Evolutionary conservation across 2,888 invertebrate genomes (phyloP).

Genomic region (Megalurothrips usitatus): DNA sequence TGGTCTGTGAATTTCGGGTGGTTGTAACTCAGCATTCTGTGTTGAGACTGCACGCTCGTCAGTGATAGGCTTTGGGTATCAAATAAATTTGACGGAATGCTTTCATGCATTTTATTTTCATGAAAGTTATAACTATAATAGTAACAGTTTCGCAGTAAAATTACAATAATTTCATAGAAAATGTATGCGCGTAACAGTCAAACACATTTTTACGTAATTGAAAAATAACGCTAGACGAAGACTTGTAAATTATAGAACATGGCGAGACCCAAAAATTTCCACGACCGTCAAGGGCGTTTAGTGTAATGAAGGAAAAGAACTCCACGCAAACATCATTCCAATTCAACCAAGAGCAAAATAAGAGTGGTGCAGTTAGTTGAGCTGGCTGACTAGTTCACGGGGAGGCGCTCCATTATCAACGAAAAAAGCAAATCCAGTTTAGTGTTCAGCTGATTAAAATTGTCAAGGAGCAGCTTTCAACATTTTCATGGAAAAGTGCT

Average conservation of each 20-base stretch:
- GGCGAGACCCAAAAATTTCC: not conserved
- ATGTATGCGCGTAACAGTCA: constrained; percentile 13
- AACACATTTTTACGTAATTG: constrained; percentile 25
- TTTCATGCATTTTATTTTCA: constrained; percentile 21
- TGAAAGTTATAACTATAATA: constrained; percentile 24
- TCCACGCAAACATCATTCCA: not conserved
- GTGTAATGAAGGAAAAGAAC: not conserved
- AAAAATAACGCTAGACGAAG: constrained; percentile 18
- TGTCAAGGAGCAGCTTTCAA: too few relatives aligned
- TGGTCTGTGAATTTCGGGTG: too few relatives aligned
- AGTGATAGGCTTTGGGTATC: not conserved
- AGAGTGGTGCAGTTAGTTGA: not conserved
- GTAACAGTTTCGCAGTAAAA: constrained; percentile 24
- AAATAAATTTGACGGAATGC: not conserved
- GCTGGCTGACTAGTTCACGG: not conserved
- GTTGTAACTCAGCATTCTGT: too few relatives aligned
- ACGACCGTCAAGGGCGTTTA: too few relatives aligned
- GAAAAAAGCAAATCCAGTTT: too few relatives aligned
- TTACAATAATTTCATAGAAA: constrained; percentile 23
- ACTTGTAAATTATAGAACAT: constrained; percentile 20
- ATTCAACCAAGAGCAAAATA: not conserved
- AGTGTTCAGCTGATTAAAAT: too few relatives aligned
- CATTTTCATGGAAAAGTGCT: too few relatives aligned
- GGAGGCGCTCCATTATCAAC: too few relatives aligned
- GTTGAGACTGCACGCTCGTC: too few relatives aligned